Evolutionary conservation across 2,797 vertebrate species (phyloP), one percentile per base, ranked within the genome.

Genomic region (Novumbra hubbsi): DNA sequence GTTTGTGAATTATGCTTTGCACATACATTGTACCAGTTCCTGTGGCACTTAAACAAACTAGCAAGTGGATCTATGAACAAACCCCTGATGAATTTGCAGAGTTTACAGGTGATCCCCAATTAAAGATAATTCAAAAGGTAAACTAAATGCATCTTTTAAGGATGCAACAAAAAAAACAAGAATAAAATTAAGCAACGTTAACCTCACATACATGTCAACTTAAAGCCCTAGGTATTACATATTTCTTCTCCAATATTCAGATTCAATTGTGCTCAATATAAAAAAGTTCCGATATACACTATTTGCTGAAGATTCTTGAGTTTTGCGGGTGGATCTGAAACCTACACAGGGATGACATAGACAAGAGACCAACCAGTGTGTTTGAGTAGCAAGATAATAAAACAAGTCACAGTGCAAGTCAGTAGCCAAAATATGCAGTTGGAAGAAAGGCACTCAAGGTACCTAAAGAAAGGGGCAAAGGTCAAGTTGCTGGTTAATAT

Each of bases 341-440:
- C 3, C 4, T 4, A 64, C 41, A 49, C 73, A 64, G 64, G 19
- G 74, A 66, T 2, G 50, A 80, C 70, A 28, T 49, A 64, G 50
- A 14, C 32, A 48, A 27, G 17, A 68, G 48, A 17, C 8, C 45
- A 49, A 62, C 38, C 11, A 17, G 67, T 15, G 49, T 64, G 71
- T 55, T 75, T 77, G 73, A 68, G 72, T 62, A 70, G 74, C 78
- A 84, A 82, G 84, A 79, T 86, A 87, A 87, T 84, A 90, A 87
- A 84, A 90, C 84, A 70, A 87, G 88, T 91, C 91, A 92, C 91
- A 92, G 91, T 92, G 91, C 89, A 91, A 91, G 90, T 92, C 90
- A 78, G 91, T 84, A 91, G 85, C 91, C 86, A 88, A 87, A 88
- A 88, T 91, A 85, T 89, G 85, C 89, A 86, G 87, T 91, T 84